A percentile compares a stretch with the other conserved stretches of the same genome.
These are phyloP conservation scores for Periophthalmus modestus DNA, from an alignment of 2,113 vertebrate species.

Conservation along the genomic window DNA sequence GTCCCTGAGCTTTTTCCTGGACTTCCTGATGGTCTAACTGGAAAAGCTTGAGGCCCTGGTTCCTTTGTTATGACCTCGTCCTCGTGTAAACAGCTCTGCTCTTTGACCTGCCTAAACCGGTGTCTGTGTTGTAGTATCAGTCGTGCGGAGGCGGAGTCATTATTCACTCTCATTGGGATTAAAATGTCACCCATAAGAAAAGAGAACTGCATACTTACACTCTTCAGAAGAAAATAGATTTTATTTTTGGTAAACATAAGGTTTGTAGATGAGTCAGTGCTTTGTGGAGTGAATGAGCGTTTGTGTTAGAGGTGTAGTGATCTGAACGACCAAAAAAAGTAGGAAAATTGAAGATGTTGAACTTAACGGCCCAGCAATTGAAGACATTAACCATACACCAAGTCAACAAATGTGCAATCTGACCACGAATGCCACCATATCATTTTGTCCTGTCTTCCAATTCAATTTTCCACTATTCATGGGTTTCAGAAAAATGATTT, in stretches of 20 bases:
- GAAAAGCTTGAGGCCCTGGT: constrained; percentile 43
- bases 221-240: background rate
- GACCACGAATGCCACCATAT: too few relatives aligned
- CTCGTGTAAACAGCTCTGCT: background rate
- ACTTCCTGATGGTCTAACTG: background rate
- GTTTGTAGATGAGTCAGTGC: background rate
- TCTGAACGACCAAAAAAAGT: too few relatives aligned
- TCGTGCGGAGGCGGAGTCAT: background rate
- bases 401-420: too few relatives aligned
- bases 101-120: background rate
- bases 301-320: too few relatives aligned
- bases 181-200: background rate
- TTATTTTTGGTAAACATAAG: background rate
- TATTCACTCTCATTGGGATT: background rate
- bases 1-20: constrained; percentile 12
- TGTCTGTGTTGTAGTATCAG: background rate
- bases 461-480: too few relatives aligned
- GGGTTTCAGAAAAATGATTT: too few relatives aligned
- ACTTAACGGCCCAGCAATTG: too few relatives aligned
- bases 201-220: background rate
- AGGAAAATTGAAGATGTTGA: too few relatives aligned
- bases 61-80: constrained; percentile 3
- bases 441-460: too few relatives aligned
- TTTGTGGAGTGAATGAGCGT: too few relatives aligned
- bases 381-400: too few relatives aligned